A percentile compares a stretch with the other conserved stretches of the same genome.
phyloP scores from a whole-genome alignment of 1,140 invertebrate species.

The Lepidurus packardi region DNA sequence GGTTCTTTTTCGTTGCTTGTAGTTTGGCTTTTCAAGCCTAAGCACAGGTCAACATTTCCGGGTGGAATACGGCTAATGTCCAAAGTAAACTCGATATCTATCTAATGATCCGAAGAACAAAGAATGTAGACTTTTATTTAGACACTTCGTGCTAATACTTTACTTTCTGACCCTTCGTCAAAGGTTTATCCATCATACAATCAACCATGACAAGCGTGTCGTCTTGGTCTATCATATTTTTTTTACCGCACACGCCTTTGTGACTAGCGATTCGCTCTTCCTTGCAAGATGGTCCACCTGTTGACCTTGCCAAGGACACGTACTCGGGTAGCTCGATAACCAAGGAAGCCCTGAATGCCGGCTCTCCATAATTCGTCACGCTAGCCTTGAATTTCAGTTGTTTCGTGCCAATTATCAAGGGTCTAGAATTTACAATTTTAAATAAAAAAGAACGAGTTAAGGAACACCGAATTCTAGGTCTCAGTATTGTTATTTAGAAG shows the following conservation, averaged over 20 bases:
- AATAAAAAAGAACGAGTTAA: no score
- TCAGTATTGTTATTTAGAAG: not conserved
- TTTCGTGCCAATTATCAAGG: constrained; percentile 35
- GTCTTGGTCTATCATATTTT: not conserved
- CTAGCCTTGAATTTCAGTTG: constrained; percentile 34
- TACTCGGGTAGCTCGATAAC: constrained; percentile 33
- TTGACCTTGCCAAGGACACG: not conserved
- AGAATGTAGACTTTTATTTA: not conserved
- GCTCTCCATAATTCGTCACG: constrained; percentile 37
- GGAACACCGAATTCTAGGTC: no score
- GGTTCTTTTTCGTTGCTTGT: not conserved
- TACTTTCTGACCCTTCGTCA: not conserved
- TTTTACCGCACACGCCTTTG: not conserved
- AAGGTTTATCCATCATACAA: not conserved
- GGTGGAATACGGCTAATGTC: not conserved
- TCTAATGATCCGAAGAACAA: not conserved
- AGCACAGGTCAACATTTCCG: not conserved
- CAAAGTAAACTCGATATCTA: constrained; percentile 17
- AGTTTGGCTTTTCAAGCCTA: not conserved
- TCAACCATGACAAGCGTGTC: not conserved
- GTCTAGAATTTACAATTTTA: not conserved
- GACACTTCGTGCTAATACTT: not conserved
- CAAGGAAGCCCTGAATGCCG: constrained; percentile 36
- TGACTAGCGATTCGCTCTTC: not conserved
- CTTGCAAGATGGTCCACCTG: not conserved